Percentiles rank a stretch among this genome's conserved stretches.
Evolutionary conservation across 2,113 vertebrate genomes (phyloP).

Genomic region (Buteo buteo): DNA sequence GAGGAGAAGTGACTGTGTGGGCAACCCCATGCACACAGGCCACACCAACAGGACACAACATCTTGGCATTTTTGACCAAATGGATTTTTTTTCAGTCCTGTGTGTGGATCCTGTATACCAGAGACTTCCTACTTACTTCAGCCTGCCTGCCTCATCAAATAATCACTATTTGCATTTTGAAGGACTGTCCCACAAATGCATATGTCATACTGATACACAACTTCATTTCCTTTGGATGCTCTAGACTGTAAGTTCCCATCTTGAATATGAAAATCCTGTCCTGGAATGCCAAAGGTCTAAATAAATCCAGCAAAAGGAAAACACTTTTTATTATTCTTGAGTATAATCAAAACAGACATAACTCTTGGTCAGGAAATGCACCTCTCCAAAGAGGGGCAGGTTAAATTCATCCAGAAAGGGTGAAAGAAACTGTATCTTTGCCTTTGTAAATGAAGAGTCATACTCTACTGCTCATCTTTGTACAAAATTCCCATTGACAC

Average conservation of each 20-base stretch:
- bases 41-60: neutral
- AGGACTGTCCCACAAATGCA: neutral
- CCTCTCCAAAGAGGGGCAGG: neutral
- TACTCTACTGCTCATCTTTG: conserved; percentile 14
- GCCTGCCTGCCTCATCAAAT: neutral
- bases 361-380: neutral
- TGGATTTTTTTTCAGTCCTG: neutral
- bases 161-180: neutral
- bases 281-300: neutral
- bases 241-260: neutral
- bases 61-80: neutral
- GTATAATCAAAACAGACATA: conserved; percentile 20
- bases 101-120: neutral
- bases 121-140: neutral
- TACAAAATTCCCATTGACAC: conserved; percentile 58
- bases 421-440: conserved; percentile 3
- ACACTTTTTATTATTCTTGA: conserved; percentile 20
- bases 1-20: neutral
- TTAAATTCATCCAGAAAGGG: neutral
- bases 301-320: conserved; percentile 43
- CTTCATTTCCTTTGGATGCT: neutral
- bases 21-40: neutral
- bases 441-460: conserved; percentile 28
- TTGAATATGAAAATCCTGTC: neutral
- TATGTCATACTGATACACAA: neutral